These are phyloP conservation scores for Trachelus tabidus DNA, from an alignment of 2,888 invertebrate genomes.

Conservation along the genomic window DNA sequence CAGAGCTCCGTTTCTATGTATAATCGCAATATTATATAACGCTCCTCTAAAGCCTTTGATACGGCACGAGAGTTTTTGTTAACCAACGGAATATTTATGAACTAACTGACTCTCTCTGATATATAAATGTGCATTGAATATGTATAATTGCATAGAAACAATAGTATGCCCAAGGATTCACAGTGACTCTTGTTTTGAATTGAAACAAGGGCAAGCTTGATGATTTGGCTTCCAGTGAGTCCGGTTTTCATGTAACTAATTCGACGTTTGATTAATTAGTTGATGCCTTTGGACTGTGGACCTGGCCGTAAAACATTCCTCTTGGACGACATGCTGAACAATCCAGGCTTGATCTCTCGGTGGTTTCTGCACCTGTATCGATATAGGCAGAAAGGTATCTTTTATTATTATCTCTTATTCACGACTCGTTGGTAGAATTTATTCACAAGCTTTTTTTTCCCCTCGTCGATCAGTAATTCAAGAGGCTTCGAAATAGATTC, in stretches of 20 bases:
- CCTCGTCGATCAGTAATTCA: neutral
- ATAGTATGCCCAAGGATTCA: neutral
- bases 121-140: neutral
- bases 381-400: neutral
- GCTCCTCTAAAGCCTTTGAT: neutral
- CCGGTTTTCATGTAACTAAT: neutral
- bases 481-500: neutral
- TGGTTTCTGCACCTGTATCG: constrained; percentile 32
- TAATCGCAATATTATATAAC: neutral
- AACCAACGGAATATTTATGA: neutral
- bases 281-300: constrained; percentile 57
- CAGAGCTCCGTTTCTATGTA: neutral
- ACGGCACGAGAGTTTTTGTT: neutral
- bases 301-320: constrained; percentile 55
- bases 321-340: constrained; percentile 59
- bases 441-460: too few species aligned
- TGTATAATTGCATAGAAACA: neutral
- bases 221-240: neutral
- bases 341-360: constrained; percentile 48
- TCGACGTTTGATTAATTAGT: constrained; percentile 49
- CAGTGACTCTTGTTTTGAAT: neutral
- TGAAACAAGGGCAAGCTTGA: neutral
- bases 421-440: too few species aligned
- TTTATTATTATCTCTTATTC: neutral
- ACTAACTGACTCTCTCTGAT: neutral